Evolutionary conservation across 2,113 vertebrate genomes (phyloP).

Genomic region (Toxotes jaculatrix): DNA sequence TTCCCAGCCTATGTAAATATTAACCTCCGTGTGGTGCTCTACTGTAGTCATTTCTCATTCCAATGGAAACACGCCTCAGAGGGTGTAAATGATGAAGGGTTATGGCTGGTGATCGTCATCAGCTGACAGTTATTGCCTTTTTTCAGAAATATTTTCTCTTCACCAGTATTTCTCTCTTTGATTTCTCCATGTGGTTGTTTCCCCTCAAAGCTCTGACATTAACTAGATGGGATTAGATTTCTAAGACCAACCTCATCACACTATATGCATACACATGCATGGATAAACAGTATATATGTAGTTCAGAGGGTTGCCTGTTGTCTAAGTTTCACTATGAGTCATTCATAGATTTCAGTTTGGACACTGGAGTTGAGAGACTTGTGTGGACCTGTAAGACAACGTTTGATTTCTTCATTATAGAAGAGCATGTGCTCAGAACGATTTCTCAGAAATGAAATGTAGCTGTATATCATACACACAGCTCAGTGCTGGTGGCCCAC

Average conservation of each 20-base stretch:
- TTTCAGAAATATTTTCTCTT: not conserved
- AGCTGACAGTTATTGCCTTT: conserved; percentile 5
- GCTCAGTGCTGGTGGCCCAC: not conserved
- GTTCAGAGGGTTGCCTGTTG: not conserved
- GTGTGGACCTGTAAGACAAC: not conserved
- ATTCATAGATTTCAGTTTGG: not conserved
- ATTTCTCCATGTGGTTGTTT: not conserved
- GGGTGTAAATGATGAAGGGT: not conserved
- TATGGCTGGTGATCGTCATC: not conserved
- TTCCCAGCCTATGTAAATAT: conserved; percentile 71
- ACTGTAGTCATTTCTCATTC: conserved; percentile 24
- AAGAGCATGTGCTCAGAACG: not conserved
- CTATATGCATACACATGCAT: not conserved
- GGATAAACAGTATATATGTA: not conserved
- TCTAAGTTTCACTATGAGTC: not conserved
- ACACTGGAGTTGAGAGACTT: not conserved
- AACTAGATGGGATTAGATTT: not conserved
- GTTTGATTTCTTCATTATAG: not conserved
- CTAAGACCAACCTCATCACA: not conserved
- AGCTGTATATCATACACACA: not conserved
- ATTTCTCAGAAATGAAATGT: not conserved
- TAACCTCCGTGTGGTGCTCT: conserved; percentile 43
- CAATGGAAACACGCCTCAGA: conserved; percentile 33
- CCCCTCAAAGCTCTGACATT: not conserved
- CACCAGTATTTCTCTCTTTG: conserved; percentile 2